Percentiles rank a stretch among this genome's conserved stretches.
phyloP scores from a whole-genome alignment of 2,888 invertebrate species.

The Andrena praecox region DNA sequence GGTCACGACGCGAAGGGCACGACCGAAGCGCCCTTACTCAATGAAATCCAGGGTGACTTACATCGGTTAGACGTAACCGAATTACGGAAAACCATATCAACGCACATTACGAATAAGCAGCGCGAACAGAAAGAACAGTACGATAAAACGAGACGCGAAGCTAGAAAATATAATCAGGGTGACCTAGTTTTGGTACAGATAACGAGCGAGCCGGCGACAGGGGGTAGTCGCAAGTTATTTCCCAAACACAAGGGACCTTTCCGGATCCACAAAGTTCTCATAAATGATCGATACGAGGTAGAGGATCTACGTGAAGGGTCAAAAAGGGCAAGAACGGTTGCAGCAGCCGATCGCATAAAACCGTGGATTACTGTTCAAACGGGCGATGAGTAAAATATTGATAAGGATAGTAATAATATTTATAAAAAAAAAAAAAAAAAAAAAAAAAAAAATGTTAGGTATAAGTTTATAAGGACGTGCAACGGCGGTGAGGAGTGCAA shows the following conservation, averaged over 20 bases:
- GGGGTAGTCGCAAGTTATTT: neutral
- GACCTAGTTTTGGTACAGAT: neutral
- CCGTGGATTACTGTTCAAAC: neutral
- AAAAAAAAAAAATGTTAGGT: too few relatives aligned
- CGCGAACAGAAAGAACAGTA: conserved; percentile 15
- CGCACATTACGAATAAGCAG: conserved; percentile 3
- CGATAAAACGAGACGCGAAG: neutral
- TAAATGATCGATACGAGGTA: conserved; percentile 20
- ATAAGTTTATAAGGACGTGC: too few relatives aligned
- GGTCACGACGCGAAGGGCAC: neutral
- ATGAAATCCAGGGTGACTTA: neutral
- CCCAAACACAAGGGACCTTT: conserved; percentile 25
- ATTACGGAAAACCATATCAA: neutral
- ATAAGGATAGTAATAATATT: too few relatives aligned
- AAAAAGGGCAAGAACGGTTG: neutral
- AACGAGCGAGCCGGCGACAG: conserved; percentile 3
- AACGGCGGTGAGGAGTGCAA: too few relatives aligned
- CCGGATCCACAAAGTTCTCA: neutral
- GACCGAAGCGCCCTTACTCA: neutral
- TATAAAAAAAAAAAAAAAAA: too few relatives aligned
- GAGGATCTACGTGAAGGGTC: neutral
- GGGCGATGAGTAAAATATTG: too few relatives aligned
- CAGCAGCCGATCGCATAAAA: too few relatives aligned
- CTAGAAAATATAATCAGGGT: neutral
- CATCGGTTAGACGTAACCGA: neutral